Evolutionary conservation across 53 echinoderm and acorn worm species (phyloP).

Genomic region (Holothuria scabra): DNA sequence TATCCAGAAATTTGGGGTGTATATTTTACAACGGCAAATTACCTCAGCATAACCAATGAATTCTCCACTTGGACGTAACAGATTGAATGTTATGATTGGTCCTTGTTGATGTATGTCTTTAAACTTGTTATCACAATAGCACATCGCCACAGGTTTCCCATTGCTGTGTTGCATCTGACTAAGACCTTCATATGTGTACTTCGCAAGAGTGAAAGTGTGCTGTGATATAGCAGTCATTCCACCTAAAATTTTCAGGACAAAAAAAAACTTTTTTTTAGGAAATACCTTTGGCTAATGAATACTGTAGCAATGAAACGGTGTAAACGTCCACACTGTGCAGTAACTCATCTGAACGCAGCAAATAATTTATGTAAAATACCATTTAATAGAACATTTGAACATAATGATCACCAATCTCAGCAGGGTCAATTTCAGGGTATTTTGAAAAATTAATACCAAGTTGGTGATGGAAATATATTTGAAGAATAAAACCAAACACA

Average conservation of each 20-base stretch:
- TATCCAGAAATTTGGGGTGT: no score
- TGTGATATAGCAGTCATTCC: conserved; percentile 70
- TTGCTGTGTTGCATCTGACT: conserved; percentile 65
- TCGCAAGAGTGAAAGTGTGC: conserved; percentile 80
- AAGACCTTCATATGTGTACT: conserved; percentile 67
- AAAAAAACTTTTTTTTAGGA: not conserved
- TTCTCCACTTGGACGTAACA: conserved; percentile 75
- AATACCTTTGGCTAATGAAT: not conserved
- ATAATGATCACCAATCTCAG: no score
- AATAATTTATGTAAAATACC: no score
- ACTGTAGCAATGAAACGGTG: no score
- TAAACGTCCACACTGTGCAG: no score
- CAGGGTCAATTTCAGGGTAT: no score
- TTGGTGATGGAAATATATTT: no score
- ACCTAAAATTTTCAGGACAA: conserved; percentile 45
- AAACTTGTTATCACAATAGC: conserved; percentile 68
- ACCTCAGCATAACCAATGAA: conserved; percentile 92
- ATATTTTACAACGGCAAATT: not conserved
- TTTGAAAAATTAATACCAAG: no score
- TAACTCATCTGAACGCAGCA: no score
- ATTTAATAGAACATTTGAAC: no score
- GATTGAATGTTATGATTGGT: conserved; percentile 88
- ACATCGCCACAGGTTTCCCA: conserved; percentile 65
- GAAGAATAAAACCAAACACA: no score
- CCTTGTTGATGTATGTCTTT: conserved; percentile 67